phyloP scores from a whole-genome alignment of 2,797 vertebrate species.

The Catamblyrhynchus diadema region DNA sequence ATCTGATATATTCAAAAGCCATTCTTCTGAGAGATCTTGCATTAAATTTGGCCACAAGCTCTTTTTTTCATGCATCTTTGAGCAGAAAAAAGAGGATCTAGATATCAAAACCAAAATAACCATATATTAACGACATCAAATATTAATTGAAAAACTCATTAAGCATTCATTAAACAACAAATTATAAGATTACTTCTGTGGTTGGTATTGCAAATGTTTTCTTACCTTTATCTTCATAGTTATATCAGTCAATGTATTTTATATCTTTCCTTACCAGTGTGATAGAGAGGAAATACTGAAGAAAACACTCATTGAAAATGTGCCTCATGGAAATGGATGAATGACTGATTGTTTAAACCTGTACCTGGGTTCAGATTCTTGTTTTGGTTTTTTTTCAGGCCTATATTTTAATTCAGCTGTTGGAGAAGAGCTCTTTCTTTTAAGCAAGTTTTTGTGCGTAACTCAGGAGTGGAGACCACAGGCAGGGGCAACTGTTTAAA shows the following conservation, averaged over 20 bases:
- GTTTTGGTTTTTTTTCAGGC: neutral
- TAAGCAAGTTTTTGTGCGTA: neutral
- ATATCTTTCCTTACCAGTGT: neutral
- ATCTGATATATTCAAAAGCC: neutral
- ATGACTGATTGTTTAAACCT: neutral
- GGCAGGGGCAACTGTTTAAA: neutral
- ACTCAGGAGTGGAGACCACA: accelerated
- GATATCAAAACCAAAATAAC: neutral
- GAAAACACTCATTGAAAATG: neutral
- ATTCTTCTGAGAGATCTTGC: neutral
- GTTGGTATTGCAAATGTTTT: neutral
- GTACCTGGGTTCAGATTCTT: neutral
- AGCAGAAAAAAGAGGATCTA: neutral
- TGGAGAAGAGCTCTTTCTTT: neutral
- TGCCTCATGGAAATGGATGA: neutral
- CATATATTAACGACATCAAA: neutral
- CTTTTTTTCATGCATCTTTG: neutral
- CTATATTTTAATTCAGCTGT: neutral
- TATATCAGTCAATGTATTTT: neutral
- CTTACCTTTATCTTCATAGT: neutral
- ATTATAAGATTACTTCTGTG: neutral
- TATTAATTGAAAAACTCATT: neutral
- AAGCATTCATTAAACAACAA: neutral
- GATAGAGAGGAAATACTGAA: neutral
- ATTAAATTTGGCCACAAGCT: neutral